Evolutionary conservation across 2,113 vertebrate genomes (phyloP), one percentile per base, ranked within the genome.

Genomic region (Donacobius atricapilla): DNA sequence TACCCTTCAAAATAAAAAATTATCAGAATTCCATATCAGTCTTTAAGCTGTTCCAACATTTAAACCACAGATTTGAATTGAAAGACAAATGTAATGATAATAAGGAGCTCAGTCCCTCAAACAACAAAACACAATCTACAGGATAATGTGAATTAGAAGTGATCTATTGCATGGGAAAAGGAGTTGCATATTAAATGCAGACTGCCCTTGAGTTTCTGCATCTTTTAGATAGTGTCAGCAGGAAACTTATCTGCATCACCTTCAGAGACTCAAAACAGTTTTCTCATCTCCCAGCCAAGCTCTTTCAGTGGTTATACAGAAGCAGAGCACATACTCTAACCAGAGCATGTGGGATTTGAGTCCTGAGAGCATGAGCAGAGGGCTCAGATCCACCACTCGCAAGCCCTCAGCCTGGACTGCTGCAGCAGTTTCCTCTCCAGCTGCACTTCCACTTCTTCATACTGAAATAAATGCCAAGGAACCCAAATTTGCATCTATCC

Each of bases 121-220:
- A 47, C 9, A 51, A 28, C 1, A 1, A 77, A 73, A 58, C 20
- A 53, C 0, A 0, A 5, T 12, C 60, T n/a, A 40, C 0, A 1
- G 17, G 20, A 66, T 15, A 53, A 64, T 2, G 6, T 6, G 9
- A 50, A 51, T n/a, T 66, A 71, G 8, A 82, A 79, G 15, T 0
- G 0, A 70, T 50, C 10, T 3, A 1, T 28, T 47, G 2, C 23
- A 39, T 19, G 6, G 51, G 25, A 82, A 78, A 45, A 68, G 2
- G 4, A 60, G 6, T 35, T 35, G 11, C 16, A 31, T 69, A 68
- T 63, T 33, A 58, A 84, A 84, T 11, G 3, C 42, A 39, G 27
- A 33, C 14, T 58, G n/a, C 2, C 15, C 47, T 79, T 39, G 35
- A 66, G 27, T 40, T 61, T 40, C 33, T 40, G 15, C 44, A 79